Evolutionary conservation across 1,140 invertebrate genomes (phyloP), one percentile per base, ranked within the genome.

Genomic region (Monomorium pharaonis): DNA sequence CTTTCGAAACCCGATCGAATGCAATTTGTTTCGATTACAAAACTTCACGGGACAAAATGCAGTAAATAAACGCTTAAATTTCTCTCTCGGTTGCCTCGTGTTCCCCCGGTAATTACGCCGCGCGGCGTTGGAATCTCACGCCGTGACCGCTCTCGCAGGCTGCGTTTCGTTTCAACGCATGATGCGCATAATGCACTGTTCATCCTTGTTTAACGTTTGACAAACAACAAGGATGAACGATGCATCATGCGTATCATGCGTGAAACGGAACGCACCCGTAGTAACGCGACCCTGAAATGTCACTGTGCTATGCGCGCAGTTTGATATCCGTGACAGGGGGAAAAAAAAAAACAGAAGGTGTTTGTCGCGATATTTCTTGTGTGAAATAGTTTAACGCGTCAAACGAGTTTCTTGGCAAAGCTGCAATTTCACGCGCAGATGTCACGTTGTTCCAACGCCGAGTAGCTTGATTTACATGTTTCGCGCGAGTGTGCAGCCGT

Each of bases 391-490:
- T 60, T n/a, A 47, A 58, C 67, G 56, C 44, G 78, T 70, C 33
- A 44, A 81, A 44, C 21, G 37, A 83, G 42, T 83, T 72, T 24
- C 30, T 72, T 21, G 30, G 30, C 63, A 78, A 78, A 81, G 51
- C 3, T 37, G 21, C 16, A 16, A 56, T 33, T 47, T 54, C 7
- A 37, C n/a, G 21, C 33, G 27, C 49, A 51, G 10, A 56, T 67
- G 33, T 9, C 7, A 51, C 5, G 18, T 81, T 65, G 27, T 69
- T 72, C 51, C 67, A 30, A 74, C 42, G 51, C 67, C 67, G 33
- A n/a, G 62, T 37, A 80, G 54, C 27, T n/a, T 72, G 78, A 83
- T 83, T 83, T 72, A 33, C 78, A 83, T 83, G 67, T 37, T 72
- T 47, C 33, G 37, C 37, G 24, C 33, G 65, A 42, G 70, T 30